Percentiles rank a stretch among this genome's conserved stretches.
Evolutionary conservation across 2,888 invertebrate species (phyloP).

Genomic region (Therioaphis trifolii): DNA sequence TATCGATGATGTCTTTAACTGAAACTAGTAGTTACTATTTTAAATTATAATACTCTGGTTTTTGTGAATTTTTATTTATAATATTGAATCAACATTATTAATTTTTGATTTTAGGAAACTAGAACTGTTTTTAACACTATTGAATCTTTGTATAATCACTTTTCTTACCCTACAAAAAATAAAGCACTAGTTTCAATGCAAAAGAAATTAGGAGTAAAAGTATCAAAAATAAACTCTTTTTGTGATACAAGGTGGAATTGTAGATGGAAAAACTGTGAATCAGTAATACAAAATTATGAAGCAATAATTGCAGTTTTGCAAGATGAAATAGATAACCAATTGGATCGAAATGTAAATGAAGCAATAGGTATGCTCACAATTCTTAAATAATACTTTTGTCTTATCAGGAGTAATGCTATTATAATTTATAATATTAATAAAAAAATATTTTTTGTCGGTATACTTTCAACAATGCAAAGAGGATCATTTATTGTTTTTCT

Average conservation of each 20-base stretch:
- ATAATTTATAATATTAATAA: too few relatives aligned
- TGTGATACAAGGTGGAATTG: constrained; percentile 18
- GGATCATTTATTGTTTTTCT: not conserved
- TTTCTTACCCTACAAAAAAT: constrained; percentile 8
- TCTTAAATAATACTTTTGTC: not conserved
- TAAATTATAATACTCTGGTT: too few relatives aligned
- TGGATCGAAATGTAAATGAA: not conserved
- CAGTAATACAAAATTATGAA: not conserved
- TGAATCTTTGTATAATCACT: constrained; percentile 14
- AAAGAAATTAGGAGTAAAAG: not conserved
- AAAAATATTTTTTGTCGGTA: not conserved
- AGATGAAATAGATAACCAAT: not conserved
- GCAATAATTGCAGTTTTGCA: constrained; percentile 9
- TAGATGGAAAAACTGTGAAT: constrained; percentile 12
- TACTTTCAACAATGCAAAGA: not conserved
- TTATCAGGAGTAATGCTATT: not conserved
- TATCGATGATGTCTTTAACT: too few relatives aligned
- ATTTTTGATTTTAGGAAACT: constrained; percentile 23
- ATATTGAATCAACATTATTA: too few relatives aligned
- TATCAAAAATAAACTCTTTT: not conserved
- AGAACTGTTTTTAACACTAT: constrained; percentile 21
- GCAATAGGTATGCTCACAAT: not conserved
- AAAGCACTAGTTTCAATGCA: not conserved
- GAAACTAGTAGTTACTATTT: too few relatives aligned
- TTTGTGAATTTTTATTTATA: too few relatives aligned